Evolutionary conservation across 1,140 invertebrate genomes (phyloP), one percentile per base, ranked within the genome.

Genomic region (Drosophila ambigua): DNA sequence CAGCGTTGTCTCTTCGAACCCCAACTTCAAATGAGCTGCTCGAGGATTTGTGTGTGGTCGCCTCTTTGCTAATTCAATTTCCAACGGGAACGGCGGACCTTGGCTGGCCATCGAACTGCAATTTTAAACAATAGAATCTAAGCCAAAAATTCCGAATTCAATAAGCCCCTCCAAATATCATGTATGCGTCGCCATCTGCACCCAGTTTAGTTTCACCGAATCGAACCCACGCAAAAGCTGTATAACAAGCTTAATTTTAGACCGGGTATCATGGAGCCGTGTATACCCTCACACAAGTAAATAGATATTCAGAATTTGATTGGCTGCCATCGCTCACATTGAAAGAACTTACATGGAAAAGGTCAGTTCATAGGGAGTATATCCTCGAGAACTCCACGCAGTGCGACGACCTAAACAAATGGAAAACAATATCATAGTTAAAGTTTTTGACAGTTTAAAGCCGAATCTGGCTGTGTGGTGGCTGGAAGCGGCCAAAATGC

Each of bases 361-460:
- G 3, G 9, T 35, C 31, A 11, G 2, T 9, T 1, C 9, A 35
- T 35, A 11, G 31, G 9, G 31, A 8, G 0, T 35, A 35, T 24
- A 23, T 58, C 16, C 61, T 8, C 28, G 8, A 9, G 31, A 4
- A 39, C 31, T 39, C 35, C 35, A 39, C 4, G 11, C 2, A 24
- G 23, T 24, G 4, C 23, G 23, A 24, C 0, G 3, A 24, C 23
- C 11, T 59, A 46, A 46, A 46, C 31, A 41, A 55, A 54, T 41
- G 20, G 26, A 24, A 58, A 28, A 77, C 35, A 39, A 20, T 61
- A 53, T 62, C 45, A 65, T 53, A 63, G 58, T 59, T 23, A 71
- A 67, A 41, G 28, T 61, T 62, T 63, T 45, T 46, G 55, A 69
- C 74, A 49, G 64, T 69, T 85, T 80, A 78, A 85, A 78, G 73